Base-by-base conservation (phyloP, 2,797 vertebrate species). In the Melanotaenia trifasciata region DNA sequence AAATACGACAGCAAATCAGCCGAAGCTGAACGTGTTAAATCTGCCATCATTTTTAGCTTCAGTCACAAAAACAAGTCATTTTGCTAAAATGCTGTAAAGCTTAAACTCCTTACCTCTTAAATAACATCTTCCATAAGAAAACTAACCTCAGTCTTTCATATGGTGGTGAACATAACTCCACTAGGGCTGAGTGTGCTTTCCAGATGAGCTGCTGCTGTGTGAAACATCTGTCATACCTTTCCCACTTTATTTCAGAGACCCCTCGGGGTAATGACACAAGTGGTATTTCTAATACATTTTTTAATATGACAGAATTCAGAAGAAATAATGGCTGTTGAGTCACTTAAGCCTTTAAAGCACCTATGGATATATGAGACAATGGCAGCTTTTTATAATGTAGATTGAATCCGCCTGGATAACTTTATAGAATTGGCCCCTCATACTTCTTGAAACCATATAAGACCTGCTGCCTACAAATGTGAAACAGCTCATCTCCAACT, bases 391-490 rank as follows among this genome's bases (percentile, higher is more conserved):
- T 50, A 78, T 72, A 53, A 72, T 51, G 35, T 0, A 40, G 60
- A 80, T 84, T 80, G 81, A 83, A 84, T 76, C 70, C 64, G 38
- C 70, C 62, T 73, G 71, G 73, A 80, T 86, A 81, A 79, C 69
- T 77, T 79, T 64, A 66, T 51, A 60, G 53, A 38, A 71, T 58
- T 51, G 51, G 12, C 57, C 70, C 53, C 59, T 74, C 47, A 32
- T 70, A 57, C 76, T 63, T 38, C 36, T 58, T 72, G 45, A 70
- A 64, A 58, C 64, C n/a, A 18, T 51, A 32, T 35, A 74, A 74
- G 47, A 58, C 51, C 18, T 47, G 75, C 51, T 67, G 58, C 30
- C 8, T 45, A 36, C 35, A 70, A 74, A 67, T 69, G 51, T 11
- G 3, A 53, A n/a, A 8, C 32, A 2, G 43, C 54, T 72, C 58